phyloP scores from a whole-genome alignment of 23 tunicate genomes.

The Ascidia mentula region DNA sequence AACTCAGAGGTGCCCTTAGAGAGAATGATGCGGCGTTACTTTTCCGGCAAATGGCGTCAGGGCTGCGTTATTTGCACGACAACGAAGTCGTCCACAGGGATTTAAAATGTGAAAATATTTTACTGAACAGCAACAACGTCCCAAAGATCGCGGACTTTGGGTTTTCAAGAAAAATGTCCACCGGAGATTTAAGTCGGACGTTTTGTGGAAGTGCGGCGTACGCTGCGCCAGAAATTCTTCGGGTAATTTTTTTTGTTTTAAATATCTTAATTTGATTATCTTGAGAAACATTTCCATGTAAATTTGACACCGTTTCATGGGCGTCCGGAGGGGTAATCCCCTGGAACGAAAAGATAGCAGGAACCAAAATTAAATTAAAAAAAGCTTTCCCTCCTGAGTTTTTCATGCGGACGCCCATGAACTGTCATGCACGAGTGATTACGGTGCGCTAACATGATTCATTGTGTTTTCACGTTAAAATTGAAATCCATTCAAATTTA shows the following conservation, averaged over 20 bases:
- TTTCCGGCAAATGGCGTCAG: conserved; percentile 57
- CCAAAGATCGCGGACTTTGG: conserved; percentile 93
- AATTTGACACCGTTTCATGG: no score
- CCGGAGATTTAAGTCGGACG: conserved; percentile 66
- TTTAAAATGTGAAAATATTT: conserved; percentile 87
- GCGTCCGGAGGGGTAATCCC: no score
- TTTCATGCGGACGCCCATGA: no score
- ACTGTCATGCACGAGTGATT: no score
- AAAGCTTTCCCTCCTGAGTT: no score
- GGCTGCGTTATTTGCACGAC: conserved; percentile 63
- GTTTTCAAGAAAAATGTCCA: conserved; percentile 64
- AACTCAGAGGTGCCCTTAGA: conserved; percentile 55
- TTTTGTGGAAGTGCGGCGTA: conserved; percentile 94
- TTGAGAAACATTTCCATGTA: no score
- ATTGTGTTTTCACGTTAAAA: no score
- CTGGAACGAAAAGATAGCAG: no score
- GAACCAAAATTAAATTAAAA: no score
- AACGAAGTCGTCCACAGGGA: conserved; percentile 80
- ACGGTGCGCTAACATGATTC: no score
- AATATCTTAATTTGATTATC: no score
- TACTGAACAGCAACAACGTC: conserved; percentile 49
- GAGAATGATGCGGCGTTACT: conserved; percentile 42
- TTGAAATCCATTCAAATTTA: no score
- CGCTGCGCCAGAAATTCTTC: conserved; percentile 86
- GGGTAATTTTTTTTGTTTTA: conserved; percentile 23